Base-by-base conservation (phyloP, 92 coral and sea anemone species). In the Porites divaricata region DNA sequence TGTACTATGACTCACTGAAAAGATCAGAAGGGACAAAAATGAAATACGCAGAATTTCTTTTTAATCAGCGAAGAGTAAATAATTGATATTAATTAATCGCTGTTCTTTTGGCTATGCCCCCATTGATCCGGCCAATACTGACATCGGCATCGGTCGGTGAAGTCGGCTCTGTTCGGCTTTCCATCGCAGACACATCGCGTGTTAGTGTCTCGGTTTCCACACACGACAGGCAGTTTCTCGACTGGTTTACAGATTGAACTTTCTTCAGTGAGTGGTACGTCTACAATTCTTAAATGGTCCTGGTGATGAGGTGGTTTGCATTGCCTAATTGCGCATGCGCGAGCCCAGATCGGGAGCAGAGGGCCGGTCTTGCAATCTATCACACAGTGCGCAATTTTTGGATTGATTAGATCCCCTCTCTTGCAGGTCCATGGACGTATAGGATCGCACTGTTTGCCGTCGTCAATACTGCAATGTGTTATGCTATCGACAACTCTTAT, bases 171-270 rank as follows among this genome's bases (percentile, higher is more conserved):
- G 72, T 66, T 76, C 72, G 98, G 98, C 73, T 89, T 95, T 4
- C 98, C 95, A 77, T 97, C 99, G 88, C 99, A 97, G 35, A 95
- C 99, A 85, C 99, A 97, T 23, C 99, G 88, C 0, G 99, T 97
- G 80, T 97, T 85, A 8, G 98, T 94, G 49, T 92, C 95, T 41
- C 92, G 67, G 74, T 89, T 84, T 12, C 95, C 99, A 72, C 99
- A 97, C 67, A 78, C 79, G 56, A 92, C 92, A 7, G 99, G 93
- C 49, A 92, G 74, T 9, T 80, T 76, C 26, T 89, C 89, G 0
- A 97, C 98, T 19, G 99, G 94, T 28, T 87, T 88, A 68, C 99
- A 97, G n/a, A 93, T 85, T 9, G 99, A 97, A 59, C 98, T 97
- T 75, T 95, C 93, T 50, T 85, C 89, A 10, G 25, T 76, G 22